Evolutionary conservation across 2,888 invertebrate genomes (phyloP).

Genomic region (Aleiodes testaceus): DNA sequence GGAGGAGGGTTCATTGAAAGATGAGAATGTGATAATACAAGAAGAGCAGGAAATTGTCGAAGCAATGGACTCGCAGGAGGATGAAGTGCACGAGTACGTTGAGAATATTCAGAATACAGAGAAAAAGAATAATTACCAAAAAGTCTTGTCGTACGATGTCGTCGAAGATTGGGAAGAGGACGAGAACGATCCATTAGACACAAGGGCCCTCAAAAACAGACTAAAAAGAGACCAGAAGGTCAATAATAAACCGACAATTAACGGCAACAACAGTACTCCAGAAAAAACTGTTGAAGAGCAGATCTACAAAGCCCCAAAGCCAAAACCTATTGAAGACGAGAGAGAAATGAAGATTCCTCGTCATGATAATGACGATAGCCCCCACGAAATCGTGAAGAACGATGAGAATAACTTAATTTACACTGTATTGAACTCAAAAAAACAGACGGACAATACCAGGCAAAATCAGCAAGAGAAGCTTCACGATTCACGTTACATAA

Average conservation of each 20-base stretch:
- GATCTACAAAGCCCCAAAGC: conserved; percentile 33
- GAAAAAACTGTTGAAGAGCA: conserved; percentile 20
- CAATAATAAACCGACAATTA: conserved; percentile 36
- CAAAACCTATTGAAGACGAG: background rate
- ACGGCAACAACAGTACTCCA: conserved; percentile 44
- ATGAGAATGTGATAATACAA: conserved; percentile 25
- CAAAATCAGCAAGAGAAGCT: conserved; percentile 52
- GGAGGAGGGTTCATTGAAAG: conserved; percentile 40
- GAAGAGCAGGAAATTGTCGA: conserved; percentile 43
- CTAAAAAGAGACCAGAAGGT: background rate
- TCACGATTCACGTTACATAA: conserved; percentile 57
- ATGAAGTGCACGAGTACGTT: conserved; percentile 17
- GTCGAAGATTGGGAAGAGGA: conserved; percentile 71
- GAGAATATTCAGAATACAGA: conserved; percentile 19
- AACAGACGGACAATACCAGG: conserved; percentile 53
- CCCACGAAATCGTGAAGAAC: conserved; percentile 67
- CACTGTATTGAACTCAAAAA: conserved; percentile 69
- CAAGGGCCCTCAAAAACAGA: background rate
- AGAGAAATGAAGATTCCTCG: conserved; percentile 28
- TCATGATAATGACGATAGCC: conserved; percentile 49
- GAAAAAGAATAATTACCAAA: conserved; percentile 49
- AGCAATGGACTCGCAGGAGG: conserved; percentile 38
- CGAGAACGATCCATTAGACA: conserved; percentile 58
- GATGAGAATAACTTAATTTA: conserved; percentile 69
- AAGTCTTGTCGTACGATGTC: conserved; percentile 63